Evolutionary conservation across 2,888 invertebrate species (phyloP).

Genomic region (Drosophila peninsularis): DNA sequence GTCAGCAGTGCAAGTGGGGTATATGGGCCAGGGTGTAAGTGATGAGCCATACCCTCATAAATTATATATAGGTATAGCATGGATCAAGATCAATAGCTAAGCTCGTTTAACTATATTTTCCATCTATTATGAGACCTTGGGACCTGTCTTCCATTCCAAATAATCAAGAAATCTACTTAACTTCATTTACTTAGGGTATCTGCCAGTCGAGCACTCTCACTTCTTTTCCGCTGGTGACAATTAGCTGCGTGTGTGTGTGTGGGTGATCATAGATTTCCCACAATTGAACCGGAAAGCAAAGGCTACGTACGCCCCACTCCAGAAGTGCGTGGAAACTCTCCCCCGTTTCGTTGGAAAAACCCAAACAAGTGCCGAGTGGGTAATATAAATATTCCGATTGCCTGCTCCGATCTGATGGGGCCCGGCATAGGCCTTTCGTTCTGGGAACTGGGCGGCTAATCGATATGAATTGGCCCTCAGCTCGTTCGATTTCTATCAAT

Average conservation of each 20-base stretch:
- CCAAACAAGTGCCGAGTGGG: conserved; percentile 56
- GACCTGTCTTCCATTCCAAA: neutral
- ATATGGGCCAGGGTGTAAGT: neutral
- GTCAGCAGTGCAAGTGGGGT: neutral
- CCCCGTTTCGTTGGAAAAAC: conserved; percentile 11
- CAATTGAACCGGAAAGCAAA: conserved; percentile 19
- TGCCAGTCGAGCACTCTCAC: neutral
- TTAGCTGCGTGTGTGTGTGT: conserved; percentile 50
- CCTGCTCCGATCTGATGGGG: conserved; percentile 1
- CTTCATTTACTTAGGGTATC: neutral
- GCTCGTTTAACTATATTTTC: no score
- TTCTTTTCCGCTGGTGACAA: conserved; percentile 44
- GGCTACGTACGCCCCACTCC: neutral
- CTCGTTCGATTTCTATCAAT: conserved; percentile 40
- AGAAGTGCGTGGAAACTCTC: conserved; percentile 3
- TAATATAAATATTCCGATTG: conserved; percentile 48
- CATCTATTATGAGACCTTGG: no score
- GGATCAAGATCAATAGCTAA: neutral
- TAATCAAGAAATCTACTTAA: neutral
- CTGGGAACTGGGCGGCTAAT: conserved; percentile 38
- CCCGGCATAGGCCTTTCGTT: conserved; percentile 12
- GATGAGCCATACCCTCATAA: no score
- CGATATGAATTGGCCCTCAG: conserved; percentile 44
- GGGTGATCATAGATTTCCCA: conserved; percentile 56
- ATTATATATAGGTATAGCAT: no score